A percentile compares a stretch with the other conserved stretches of the same genome.
Evolutionary conservation across 2,888 invertebrate species (phyloP).

Genomic region (Polymixis flavicincta): DNA sequence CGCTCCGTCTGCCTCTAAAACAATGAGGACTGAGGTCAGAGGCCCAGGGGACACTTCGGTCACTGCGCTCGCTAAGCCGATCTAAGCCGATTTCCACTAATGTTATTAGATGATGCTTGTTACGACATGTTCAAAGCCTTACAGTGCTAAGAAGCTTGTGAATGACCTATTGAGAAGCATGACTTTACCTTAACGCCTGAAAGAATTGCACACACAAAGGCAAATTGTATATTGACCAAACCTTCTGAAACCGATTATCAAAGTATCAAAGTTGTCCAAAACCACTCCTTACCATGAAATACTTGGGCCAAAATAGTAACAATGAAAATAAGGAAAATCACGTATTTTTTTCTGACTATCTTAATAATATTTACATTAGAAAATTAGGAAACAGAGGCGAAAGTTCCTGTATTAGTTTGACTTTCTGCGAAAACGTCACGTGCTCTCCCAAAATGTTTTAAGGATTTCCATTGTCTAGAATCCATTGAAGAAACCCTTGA

Average conservation of each 20-base stretch:
- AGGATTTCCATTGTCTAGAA: no score
- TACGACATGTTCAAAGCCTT: constrained; percentile 42
- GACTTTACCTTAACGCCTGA: background rate
- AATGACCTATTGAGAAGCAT: constrained; percentile 44
- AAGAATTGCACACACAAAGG: background rate
- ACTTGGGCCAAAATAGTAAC: background rate
- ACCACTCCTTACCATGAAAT: no score
- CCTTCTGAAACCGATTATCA: no score
- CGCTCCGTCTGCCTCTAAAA: constrained; percentile 52
- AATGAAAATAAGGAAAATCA: background rate
- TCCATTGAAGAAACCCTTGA: constrained; percentile 10
- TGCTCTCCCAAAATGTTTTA: constrained; percentile 8
- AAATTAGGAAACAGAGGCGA: background rate
- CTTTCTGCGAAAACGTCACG: background rate
- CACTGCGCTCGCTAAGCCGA: constrained; percentile 51
- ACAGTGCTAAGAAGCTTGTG: constrained; percentile 52
- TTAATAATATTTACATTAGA: background rate
- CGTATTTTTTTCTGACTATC: background rate
- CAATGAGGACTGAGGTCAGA: constrained; percentile 54
- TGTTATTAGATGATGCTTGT: constrained; percentile 55
- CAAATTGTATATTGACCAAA: background rate
- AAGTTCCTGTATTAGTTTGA: background rate
- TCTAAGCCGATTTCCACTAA: constrained; percentile 64
- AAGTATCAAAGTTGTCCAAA: background rate
- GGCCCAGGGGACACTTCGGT: constrained; percentile 40